Evolutionary conservation across 2,797 vertebrate genomes (phyloP), one percentile per base, ranked within the genome.

Genomic region (Lithobates pipiens): DNA sequence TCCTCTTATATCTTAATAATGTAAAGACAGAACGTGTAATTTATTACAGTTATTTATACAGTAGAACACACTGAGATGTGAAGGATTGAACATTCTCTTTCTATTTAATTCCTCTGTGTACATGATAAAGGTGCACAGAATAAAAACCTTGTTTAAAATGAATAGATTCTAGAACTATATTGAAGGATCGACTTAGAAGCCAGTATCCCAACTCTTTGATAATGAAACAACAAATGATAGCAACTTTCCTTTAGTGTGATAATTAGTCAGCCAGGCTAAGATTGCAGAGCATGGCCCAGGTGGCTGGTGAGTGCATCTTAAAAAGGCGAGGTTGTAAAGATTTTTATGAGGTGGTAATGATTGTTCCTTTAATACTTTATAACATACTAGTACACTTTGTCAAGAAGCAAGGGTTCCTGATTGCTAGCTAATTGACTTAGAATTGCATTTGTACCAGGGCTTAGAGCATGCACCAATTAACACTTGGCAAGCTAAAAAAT

Each of bases 401-500:
- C 90, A 92, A 85, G 85, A 82, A 90, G 88, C 87, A 65, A 88
- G 90, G 90, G 92, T 91, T 92, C 90, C 89, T 88, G 89, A 88
- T 4, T 83, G 57, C 88, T 88, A 89, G 69, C 86, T 93, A 92
- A 92, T 91, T 92, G 90, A 77, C 90, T 93, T 86, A 81, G 88
- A 91, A 88, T 92, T 90, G 90, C 92, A 91, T 89, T 93, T 92
- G 89, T 90, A 87, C 89, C 46, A 8, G 88, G 90, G 82, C 85
- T 89, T 76, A 29, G 90, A 88, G 81, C 91, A 93, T 91, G 91
- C 89, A 90, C 92, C 92, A 95, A 93, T 95, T 95, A 94, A 93
- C 90, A 92, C 91, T 94, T 93, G 92, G 90, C 90, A 92, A 89
- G 83, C 90, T 92, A 89, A 91, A 91, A 92, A 94, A 90, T 91